These are phyloP conservation scores for Progne subis DNA, from an alignment of 2,113 vertebrate genomes.

Conservation along the genomic window DNA sequence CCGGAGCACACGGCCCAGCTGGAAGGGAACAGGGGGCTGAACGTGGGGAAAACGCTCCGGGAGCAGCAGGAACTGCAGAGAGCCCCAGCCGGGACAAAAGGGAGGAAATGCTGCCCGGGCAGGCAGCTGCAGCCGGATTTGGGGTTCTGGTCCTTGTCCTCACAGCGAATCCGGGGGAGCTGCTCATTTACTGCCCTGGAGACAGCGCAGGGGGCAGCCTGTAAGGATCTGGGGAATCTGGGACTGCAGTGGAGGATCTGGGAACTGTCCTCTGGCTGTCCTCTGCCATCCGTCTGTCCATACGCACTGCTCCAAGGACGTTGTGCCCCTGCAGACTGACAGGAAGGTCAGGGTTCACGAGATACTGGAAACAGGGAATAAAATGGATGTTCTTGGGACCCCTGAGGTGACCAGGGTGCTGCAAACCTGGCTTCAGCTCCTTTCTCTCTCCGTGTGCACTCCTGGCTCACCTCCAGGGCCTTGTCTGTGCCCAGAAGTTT, in stretches of 20 bases:
- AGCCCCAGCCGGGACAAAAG: background rate
- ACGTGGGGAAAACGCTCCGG: background rate
- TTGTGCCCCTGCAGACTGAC: accelerated
- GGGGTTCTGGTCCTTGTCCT: background rate
- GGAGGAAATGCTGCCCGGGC: background rate
- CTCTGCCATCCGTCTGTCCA: accelerated
- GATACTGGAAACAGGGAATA: accelerated
- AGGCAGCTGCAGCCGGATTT: background rate
- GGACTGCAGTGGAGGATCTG: background rate
- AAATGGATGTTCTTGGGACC: background rate
- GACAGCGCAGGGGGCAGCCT: background rate
- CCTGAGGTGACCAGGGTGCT: background rate
- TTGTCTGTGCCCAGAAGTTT: background rate
- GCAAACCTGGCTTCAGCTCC: background rate
- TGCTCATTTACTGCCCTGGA: background rate
- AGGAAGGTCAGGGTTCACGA: no score
- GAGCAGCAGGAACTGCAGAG: background rate
- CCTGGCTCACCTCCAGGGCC: background rate
- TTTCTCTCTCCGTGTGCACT: accelerated
- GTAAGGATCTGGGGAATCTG: background rate
- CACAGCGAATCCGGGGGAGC: background rate
- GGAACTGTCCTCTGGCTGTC: background rate
- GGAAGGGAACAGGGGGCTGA: no score
- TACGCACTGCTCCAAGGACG: accelerated
- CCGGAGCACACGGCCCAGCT: no score